phyloP scores from a whole-genome alignment of 2,797 vertebrate genomes.

The Cyclopterus lumpus region DNA sequence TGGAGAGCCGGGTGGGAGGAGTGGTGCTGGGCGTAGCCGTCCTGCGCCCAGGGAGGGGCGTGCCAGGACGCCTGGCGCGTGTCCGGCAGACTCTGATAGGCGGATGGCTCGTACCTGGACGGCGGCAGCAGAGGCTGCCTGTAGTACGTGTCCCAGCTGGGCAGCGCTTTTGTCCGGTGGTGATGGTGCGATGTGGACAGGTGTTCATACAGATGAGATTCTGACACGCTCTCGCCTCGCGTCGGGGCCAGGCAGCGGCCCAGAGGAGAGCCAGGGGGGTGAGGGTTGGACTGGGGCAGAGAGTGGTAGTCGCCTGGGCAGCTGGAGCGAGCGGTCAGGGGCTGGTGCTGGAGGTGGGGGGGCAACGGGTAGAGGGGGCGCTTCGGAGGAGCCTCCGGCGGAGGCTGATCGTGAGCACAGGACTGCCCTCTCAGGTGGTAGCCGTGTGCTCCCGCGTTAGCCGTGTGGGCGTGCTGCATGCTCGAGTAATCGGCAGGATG shows the following conservation, averaged over 20 bases:
- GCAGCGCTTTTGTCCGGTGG: slow-evolving; percentile 84
- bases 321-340: slow-evolving; percentile 86
- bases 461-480: slow-evolving; percentile 68
- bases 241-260: slow-evolving; percentile 89
- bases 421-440: slow-evolving; percentile 89
- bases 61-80: slow-evolving; percentile 90
- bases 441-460: slow-evolving; percentile 81
- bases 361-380: slow-evolving; percentile 88
- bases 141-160: slow-evolving; percentile 90
- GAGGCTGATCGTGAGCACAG: slow-evolving; percentile 88
- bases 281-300: slow-evolving; percentile 72
- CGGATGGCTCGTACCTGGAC: slow-evolving; percentile 87
- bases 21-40: slow-evolving; percentile 66
- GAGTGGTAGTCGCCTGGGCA: slow-evolving; percentile 91
- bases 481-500: slow-evolving; percentile 76
- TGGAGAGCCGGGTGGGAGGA: slow-evolving; percentile 73
- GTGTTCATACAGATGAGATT: slow-evolving; percentile 90
- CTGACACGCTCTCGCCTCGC: slow-evolving; percentile 88
- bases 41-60: slow-evolving; percentile 78
- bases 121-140: slow-evolving; percentile 85
- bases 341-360: slow-evolving; percentile 88
- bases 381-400: slow-evolving; percentile 88
- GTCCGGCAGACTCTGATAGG: slow-evolving; percentile 93
- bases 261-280: slow-evolving; percentile 84
- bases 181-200: slow-evolving; percentile 85